A percentile compares a stretch with the other conserved stretches of the same genome.
Conservation (phyloP, 2,113 vertebrate species). For the Neogobius melanostomus region DNA sequence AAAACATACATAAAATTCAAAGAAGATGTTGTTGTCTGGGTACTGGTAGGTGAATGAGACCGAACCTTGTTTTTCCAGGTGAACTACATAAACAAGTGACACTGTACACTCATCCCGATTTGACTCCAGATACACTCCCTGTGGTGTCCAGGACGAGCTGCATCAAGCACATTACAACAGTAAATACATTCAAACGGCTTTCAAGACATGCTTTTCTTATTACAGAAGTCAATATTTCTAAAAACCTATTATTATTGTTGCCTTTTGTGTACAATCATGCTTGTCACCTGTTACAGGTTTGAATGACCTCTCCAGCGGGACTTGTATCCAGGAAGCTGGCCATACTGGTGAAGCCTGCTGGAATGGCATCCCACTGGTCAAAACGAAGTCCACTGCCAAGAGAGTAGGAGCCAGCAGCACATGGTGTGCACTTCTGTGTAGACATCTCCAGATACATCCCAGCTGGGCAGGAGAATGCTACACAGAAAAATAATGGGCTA, state of each 20-base stretch:
- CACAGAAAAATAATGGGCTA: background rate
- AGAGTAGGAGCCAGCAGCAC: conserved; percentile 89
- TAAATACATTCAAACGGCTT: background rate
- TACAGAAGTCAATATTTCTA: background rate
- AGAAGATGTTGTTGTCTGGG: conserved; percentile 97
- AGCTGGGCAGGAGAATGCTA: conserved; percentile 93
- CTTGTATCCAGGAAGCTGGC: conserved; percentile 88
- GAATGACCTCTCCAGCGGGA: conserved; percentile 74
- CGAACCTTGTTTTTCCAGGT: conserved; percentile 91
- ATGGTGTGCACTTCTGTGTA: conserved; percentile 92
- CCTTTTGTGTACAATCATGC: background rate
- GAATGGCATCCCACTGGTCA: conserved; percentile 94
- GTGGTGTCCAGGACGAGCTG: conserved; percentile 88
- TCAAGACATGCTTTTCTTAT: background rate
- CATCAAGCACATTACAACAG: conserved; percentile 8
- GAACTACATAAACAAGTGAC: conserved; percentile 92
- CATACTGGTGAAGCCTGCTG: conserved; percentile 89
- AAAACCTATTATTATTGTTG: background rate
- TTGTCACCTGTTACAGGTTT: conserved; percentile 86
- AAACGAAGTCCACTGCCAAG: conserved; percentile 95
- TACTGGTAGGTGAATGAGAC: conserved; percentile 96
- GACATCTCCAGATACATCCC: conserved; percentile 95
- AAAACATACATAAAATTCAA: conserved; percentile 94
- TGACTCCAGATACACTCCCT: conserved; percentile 93
- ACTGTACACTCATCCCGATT: conserved; percentile 95